A percentile compares a stretch with the other conserved stretches of the same genome.
phyloP scores from a whole-genome alignment of 92 coral and sea anemone genomes.

The Paragorgia papillata region DNA sequence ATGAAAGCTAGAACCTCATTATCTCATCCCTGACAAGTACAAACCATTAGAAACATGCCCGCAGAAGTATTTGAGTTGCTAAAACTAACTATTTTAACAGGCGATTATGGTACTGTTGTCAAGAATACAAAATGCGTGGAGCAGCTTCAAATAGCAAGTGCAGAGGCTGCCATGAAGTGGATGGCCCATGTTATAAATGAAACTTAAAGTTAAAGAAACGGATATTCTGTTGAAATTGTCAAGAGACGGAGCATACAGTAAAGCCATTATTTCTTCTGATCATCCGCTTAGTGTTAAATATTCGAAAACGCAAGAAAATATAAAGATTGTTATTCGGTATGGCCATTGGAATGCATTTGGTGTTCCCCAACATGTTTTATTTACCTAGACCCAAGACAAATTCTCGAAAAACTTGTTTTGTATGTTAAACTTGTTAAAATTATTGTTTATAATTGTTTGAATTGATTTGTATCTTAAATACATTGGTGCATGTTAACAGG shows the following conservation, averaged over 20 bases:
- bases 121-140: not conserved
- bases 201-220: not conserved
- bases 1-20: not conserved
- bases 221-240: conserved; percentile 11
- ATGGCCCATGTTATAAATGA: not conserved
- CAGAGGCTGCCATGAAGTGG: conserved; percentile 6
- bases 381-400: not conserved
- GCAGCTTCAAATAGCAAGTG: not conserved
- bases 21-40: conserved; percentile 7
- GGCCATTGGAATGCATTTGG: conserved; percentile 38
- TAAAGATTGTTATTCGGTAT: not conserved
- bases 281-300: conserved; percentile 29
- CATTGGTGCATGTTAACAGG: too few species aligned
- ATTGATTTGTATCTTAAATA: too few species aligned
- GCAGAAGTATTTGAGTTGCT: not conserved
- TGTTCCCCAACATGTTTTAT: conserved; percentile 19
- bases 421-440: too few species aligned
- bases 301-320: conserved; percentile 25
- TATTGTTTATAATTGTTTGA: too few species aligned
- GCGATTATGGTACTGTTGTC: not conserved
- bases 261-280: conserved; percentile 4
- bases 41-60: not conserved
- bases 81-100: conserved; percentile 5
- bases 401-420: too few species aligned
- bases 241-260: conserved; percentile 16